Evolutionary conservation across 1,140 invertebrate genomes (phyloP).

Genomic region (Mya arenaria): DNA sequence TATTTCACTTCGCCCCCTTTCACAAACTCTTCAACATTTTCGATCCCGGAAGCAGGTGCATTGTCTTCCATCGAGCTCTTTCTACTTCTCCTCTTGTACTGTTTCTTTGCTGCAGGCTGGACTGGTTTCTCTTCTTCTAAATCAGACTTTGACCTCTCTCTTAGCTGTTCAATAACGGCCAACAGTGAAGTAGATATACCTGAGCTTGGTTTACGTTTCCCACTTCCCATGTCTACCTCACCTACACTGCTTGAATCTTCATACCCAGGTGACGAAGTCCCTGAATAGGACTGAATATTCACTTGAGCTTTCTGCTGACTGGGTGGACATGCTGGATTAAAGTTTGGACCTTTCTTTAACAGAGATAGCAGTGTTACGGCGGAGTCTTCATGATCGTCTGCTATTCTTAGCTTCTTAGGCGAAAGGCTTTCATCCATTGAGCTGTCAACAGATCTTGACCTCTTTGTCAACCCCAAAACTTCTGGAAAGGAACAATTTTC

Average conservation of each 20-base stretch:
- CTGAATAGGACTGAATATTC: constrained; percentile 1
- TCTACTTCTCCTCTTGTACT: constrained; percentile 57
- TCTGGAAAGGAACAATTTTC: too few species aligned
- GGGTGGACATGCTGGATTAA: constrained; percentile 61
- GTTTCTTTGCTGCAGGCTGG: constrained; percentile 46
- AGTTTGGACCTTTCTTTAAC: constrained; percentile 69
- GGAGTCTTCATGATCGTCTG: constrained; percentile 64
- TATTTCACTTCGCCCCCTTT: constrained; percentile 68
- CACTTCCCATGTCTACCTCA: constrained; percentile 31
- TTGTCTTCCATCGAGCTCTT: constrained; percentile 62
- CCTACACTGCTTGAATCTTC: constrained; percentile 48
- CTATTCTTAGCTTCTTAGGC: constrained; percentile 37
- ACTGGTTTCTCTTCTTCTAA: constrained; percentile 64
- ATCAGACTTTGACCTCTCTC: constrained; percentile 76
- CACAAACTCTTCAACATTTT: constrained; percentile 75
- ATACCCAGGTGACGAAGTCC: constrained; percentile 32
- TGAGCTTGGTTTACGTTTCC: constrained; percentile 57
- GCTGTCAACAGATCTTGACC: not conserved
- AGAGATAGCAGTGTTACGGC: constrained; percentile 71
- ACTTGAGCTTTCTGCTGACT: not conserved
- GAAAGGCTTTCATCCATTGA: not conserved
- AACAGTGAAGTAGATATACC: constrained; percentile 79
- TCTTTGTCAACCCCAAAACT: not conserved
- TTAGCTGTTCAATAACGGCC: constrained; percentile 80
- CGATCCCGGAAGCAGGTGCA: constrained; percentile 60